Percentiles rank a stretch among this genome's conserved stretches.
These are phyloP conservation scores for Heptranchias perlo DNA, from an alignment of 2,113 vertebrate genomes.

Conservation along the genomic window DNA sequence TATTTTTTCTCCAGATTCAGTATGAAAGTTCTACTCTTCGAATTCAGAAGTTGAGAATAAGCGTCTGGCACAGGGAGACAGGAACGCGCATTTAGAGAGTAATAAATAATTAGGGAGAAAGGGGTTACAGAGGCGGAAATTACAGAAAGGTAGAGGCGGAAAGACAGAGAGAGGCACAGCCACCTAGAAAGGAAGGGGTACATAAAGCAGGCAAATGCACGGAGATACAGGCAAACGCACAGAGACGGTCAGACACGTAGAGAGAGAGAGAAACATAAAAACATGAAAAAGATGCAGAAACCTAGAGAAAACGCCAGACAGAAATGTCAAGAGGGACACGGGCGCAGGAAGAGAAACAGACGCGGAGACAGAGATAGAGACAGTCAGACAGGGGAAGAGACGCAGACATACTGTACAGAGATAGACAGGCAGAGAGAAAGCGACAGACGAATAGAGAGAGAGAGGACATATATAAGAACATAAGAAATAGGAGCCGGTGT, in stretches of 20 bases:
- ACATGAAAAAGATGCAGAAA: background rate
- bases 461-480: too few species aligned
- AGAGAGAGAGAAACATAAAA: background rate
- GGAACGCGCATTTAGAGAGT: background rate
- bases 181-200: background rate
- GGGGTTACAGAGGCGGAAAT: background rate
- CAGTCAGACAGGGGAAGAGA: background rate
- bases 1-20: background rate
- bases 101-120: background rate
- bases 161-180: background rate
- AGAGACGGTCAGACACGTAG: background rate
- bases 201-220: too few species aligned
- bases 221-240: too few species aligned
- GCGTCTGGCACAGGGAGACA: background rate
- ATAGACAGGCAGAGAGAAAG: background rate
- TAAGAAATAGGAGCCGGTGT: too few species aligned
- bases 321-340: background rate
- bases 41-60: background rate
- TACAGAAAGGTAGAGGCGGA: background rate
- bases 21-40: background rate
- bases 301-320: background rate
- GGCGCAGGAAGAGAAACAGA: background rate
- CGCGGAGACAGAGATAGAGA: background rate
- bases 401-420: too few species aligned
- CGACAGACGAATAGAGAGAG: background rate